A percentile compares a stretch with the other conserved stretches of the same genome.
Evolutionary conservation across 2,113 vertebrate species (phyloP).

Genomic region (Lamprologus speciosus): DNA sequence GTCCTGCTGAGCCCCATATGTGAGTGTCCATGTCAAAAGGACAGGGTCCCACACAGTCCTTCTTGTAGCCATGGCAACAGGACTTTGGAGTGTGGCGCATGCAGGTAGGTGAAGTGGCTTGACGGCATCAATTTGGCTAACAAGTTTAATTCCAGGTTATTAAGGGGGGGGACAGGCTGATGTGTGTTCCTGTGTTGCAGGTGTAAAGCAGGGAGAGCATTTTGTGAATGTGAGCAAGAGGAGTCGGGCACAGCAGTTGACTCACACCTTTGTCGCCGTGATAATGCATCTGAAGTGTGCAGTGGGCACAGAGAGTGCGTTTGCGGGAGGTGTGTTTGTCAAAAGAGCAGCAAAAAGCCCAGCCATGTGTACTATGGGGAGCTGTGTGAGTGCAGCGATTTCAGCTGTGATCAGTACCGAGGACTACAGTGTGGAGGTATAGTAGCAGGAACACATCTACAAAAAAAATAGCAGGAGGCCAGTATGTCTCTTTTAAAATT

Average conservation of each 20-base stretch:
- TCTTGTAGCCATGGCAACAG: conserved; percentile 37
- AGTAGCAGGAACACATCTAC: not conserved
- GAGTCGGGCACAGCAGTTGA: not conserved
- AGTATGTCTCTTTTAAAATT: not conserved
- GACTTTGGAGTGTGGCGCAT: not conserved
- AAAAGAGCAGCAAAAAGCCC: not conserved
- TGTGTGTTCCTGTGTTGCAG: not conserved
- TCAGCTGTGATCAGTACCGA: not conserved
- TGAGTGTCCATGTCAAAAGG: conserved; percentile 19
- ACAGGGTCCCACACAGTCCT: not conserved
- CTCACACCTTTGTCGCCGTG: not conserved
- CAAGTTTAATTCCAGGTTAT: not conserved
- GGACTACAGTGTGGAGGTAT: not conserved
- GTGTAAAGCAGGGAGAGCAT: not conserved
- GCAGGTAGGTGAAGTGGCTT: not conserved
- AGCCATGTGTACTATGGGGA: not conserved
- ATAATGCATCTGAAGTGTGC: not conserved
- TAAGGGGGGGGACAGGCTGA: not conserved
- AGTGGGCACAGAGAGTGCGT: not conserved
- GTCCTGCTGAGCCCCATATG: conserved; percentile 15
- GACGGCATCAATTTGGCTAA: not conserved
- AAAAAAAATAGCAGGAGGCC: not conserved
- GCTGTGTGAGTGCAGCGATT: not conserved
- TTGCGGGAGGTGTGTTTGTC: not conserved
- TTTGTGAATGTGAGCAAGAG: not conserved